Evolutionary conservation across 2,888 invertebrate species (phyloP), one percentile per base, ranked within the genome.

Genomic region (Epinotia brunnichana): DNA sequence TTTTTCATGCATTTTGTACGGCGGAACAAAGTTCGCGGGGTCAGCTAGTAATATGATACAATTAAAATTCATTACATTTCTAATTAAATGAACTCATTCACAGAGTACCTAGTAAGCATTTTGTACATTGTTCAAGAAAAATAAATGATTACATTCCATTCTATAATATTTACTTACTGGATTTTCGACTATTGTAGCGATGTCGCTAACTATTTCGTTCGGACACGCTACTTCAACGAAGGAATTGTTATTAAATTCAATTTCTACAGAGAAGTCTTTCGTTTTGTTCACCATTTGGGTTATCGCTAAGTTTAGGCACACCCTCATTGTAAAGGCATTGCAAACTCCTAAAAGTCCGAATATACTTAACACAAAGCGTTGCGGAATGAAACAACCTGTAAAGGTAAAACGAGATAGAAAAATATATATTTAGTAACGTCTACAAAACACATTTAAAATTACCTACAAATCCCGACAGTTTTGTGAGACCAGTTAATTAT

Each of bases 281-380:
- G 72, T 73, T 51, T 68, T 75, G 54, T 69, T 73, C 9, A 73
- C 73, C 73, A 73, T 73, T 54, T 73, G 73, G 2, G 73, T 73
- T 13, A 73, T 73, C 2, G 73, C 73, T 48, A 73, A 39, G 35
- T 69, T 73, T 1, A 73, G 63, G n/a, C 29, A 69, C 29, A 73
- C 69, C 5, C 73, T 62, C 73, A 73, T 73, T 57, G 73, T 73
- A 19, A 69, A 73, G 4, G 73, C 73, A 59, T 73, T 73, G 53
- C 73, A 73, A 11, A 73, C 73, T 57, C 73, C 73, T 44, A 73
- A 24, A 24, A 69, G 69, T 5, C 69, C 73, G 15, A 73, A 59
- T 29, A 73, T 54, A 15, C 63, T 56, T 19, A 73, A 39, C n/a
- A 73, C 54, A 19, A 62, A 73, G 19, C 73, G 73, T 51, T 73